phyloP scores from a whole-genome alignment of 1,140 invertebrate species.

The Drosophila repletoides region DNA sequence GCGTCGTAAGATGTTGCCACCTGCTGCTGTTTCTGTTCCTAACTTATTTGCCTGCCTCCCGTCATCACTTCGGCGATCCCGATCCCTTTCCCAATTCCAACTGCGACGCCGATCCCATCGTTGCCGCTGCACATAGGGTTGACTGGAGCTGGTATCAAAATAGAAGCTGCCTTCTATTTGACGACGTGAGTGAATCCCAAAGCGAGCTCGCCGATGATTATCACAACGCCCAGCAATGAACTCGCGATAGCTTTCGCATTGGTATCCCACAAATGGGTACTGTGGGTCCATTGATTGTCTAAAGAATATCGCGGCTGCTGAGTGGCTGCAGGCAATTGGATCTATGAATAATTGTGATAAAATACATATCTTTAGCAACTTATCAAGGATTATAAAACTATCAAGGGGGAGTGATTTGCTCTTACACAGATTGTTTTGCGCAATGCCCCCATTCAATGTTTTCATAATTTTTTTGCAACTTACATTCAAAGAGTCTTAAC shows the following conservation, averaged over 20 bases:
- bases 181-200: conserved; percentile 72
- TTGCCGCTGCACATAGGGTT: conserved; percentile 63
- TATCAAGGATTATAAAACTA: too few relatives aligned
- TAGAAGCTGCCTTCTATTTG: conserved; percentile 61
- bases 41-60: neutral
- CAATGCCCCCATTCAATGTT: too few relatives aligned
- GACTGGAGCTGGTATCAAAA: conserved; percentile 57
- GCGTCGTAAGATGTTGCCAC: neutral
- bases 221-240: conserved; percentile 82
- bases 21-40: neutral
- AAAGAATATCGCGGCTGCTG: conserved; percentile 86
- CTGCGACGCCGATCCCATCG: conserved; percentile 7
- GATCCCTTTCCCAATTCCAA: conserved; percentile 1
- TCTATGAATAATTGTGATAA: conserved; percentile 45
- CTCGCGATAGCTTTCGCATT: conserved; percentile 86
- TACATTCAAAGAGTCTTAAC: too few relatives aligned
- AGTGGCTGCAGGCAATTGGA: conserved; percentile 89
- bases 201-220: conserved; percentile 58
- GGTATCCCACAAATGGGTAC: conserved; percentile 84
- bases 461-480: too few relatives aligned
- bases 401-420: too few relatives aligned
- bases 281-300: conserved; percentile 86
- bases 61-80: neutral
- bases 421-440: too few relatives aligned
- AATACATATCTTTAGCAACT: too few relatives aligned